Percentiles rank a stretch among this genome's conserved stretches.
Conservation (phyloP, 2,797 vertebrate genomes). For the Smutsia temminckii region DNA sequence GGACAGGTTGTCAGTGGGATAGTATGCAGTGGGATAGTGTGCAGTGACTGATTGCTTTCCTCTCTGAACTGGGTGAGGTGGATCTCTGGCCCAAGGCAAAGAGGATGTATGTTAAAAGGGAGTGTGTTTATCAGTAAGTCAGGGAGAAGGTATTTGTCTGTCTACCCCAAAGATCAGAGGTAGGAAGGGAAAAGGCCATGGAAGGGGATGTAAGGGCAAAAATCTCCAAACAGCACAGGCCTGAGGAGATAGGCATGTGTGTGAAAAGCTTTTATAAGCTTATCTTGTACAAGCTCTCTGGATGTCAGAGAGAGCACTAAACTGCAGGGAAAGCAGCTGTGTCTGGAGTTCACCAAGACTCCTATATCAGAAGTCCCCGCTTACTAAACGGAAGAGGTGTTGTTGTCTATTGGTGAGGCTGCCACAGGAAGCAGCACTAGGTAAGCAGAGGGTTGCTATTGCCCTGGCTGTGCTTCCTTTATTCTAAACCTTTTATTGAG, state of each 20-base stretch:
- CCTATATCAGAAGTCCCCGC: background rate
- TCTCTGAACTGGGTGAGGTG: slow-evolving; percentile 7
- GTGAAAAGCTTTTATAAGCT: background rate
- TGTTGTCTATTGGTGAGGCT: background rate
- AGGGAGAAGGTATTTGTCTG: background rate
- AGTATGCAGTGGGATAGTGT: background rate
- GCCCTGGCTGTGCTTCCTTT: background rate
- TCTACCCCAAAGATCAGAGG: background rate
- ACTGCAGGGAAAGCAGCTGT: slow-evolving; percentile 19
- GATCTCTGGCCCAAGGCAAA: background rate
- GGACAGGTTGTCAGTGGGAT: background rate
- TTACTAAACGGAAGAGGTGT: background rate
- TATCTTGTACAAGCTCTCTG: background rate
- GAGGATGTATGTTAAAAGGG: background rate
- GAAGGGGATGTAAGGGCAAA: background rate
- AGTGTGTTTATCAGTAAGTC: slow-evolving; percentile 1
- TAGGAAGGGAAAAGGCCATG: background rate
- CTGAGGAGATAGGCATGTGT: background rate
- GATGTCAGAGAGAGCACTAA: background rate
- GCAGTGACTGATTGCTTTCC: background rate
- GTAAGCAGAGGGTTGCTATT: background rate
- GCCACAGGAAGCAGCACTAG: background rate
- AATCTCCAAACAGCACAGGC: background rate
- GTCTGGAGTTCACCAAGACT: background rate
- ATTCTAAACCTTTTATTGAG: background rate